These are phyloP conservation scores for Caenorhabditis doughertyi DNA, from an alignment of 2,888 invertebrate species.

Conservation along the genomic window DNA sequence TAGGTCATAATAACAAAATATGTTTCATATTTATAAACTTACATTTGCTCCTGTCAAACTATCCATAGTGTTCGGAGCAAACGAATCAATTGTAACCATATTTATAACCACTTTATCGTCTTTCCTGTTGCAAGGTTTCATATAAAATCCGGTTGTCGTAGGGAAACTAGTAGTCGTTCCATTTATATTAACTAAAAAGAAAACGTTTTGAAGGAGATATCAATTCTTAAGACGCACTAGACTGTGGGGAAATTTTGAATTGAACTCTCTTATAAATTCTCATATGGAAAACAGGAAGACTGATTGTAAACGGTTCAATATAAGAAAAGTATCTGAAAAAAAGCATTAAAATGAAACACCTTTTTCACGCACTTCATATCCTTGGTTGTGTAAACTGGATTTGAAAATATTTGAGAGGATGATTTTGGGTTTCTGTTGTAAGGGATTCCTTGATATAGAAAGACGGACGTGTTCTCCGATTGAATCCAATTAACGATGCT, in stretches of 20 bases:
- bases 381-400: conserved; percentile 19
- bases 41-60: conserved; percentile 27
- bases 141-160: conserved; percentile 33
- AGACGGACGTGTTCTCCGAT: conserved; percentile 26
- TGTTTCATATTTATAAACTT: not conserved
- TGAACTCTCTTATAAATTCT: conserved; percentile 25
- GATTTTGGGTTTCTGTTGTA: not conserved
- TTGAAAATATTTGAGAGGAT: conserved; percentile 35
- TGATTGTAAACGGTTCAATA: conserved; percentile 27
- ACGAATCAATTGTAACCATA: conserved; percentile 1
- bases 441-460: conserved; percentile 31
- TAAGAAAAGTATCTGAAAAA: conserved; percentile 14
- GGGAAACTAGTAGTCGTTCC: conserved; percentile 9
- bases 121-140: conserved; percentile 20
- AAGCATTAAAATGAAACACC: not conserved
- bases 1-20: not conserved
- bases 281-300: conserved; percentile 34
- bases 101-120: conserved; percentile 8
- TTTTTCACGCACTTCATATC: conserved; percentile 11
- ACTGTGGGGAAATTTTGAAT: conserved; percentile 14
- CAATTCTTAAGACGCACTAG: conserved; percentile 2
- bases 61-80: not conserved
- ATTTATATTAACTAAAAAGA: conserved; percentile 23
- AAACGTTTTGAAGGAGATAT: not conserved
- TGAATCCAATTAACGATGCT: conserved; percentile 25